Base-by-base conservation (phyloP, 1,140 invertebrate genomes). In the Neodiprion pinetum region DNA sequence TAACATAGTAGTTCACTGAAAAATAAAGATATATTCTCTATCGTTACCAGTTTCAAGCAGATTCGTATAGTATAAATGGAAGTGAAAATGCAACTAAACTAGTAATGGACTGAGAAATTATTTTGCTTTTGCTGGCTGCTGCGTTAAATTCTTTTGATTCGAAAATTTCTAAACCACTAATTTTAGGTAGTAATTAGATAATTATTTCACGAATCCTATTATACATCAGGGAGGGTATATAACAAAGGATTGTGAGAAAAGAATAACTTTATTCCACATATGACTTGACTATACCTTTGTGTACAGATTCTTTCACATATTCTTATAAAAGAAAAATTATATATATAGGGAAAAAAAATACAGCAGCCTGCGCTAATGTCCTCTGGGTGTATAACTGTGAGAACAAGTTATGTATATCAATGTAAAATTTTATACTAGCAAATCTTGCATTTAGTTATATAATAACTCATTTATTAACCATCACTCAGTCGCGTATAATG, bases 381-480 rank as follows among this genome's bases (percentile, higher is more conserved):
- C 48, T 50, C 40, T 49, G 48, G 48, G 48, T 8, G 4, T 21
- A 14, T 14, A 61, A 61, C 48, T 17, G 12, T 48, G n/a, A 71
- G n/a, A 23, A 71, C 23, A 49, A 71, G 48, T 71, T 23, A 50
- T 48, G 0, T 69, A 71, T 49, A 48, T 49, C 48, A 71, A 40
- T 40, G 48, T 71, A 71, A 71, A 47, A 40, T 47, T 71, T 48
- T 50, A 71, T 50, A 71, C 48, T 50, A 71, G 11, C 9, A 47
- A 11, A 47, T 49, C 70, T 47, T 71, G 4, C 21, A 71, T 50
- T 14, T 48, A 40, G n/a, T 71, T 48, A n/a, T 8, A 50, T 71
- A 71, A 71, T 71, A 47, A 71, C 23, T 71, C 7, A 69, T 69
- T 71, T 71, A 71, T 71, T 71, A 71, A 71, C 21, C 48, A 48